These are phyloP conservation scores for Riparia riparia DNA, from an alignment of 2,113 vertebrate species.

Conservation along the genomic window DNA sequence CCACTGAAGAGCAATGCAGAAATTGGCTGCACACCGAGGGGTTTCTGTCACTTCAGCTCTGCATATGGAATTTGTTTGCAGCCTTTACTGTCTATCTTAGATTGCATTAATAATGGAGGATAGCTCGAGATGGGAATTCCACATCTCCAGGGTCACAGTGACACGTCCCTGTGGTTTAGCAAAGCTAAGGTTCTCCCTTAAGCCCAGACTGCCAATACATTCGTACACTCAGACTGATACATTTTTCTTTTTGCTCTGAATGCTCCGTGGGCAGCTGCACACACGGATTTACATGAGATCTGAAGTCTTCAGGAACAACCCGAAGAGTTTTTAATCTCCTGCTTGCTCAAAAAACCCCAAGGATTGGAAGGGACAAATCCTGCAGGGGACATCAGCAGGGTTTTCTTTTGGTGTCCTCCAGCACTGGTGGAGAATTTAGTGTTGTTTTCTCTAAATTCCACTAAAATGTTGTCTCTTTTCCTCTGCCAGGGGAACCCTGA, in stretches of 20 bases:
- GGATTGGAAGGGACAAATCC: neutral
- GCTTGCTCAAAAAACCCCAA: neutral
- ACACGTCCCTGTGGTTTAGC: neutral
- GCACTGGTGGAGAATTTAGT: neutral
- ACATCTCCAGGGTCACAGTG: neutral
- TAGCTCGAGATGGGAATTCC: neutral
- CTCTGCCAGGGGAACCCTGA: neutral
- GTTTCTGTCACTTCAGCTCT: neutral
- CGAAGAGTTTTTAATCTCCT: neutral
- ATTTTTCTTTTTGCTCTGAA: conserved; percentile 59
- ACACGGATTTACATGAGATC: conserved; percentile 57
- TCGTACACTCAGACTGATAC: conserved; percentile 40
- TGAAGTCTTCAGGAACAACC: neutral
- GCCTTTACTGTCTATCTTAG: neutral
- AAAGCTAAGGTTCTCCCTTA: conserved; percentile 46
- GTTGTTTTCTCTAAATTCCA: neutral
- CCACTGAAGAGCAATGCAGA: neutral
- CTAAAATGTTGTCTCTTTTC: neutral
- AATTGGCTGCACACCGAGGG: neutral
- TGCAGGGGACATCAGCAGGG: neutral
- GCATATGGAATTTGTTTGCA: no score
- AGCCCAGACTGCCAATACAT: conserved; percentile 32
- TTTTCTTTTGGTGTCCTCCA: neutral
- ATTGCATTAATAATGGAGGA: neutral
- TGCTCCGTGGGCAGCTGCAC: conserved; percentile 6